phyloP scores from a whole-genome alignment of 35 echinoderm and acorn worm genomes.

The Apostichopus japonicus region DNA sequence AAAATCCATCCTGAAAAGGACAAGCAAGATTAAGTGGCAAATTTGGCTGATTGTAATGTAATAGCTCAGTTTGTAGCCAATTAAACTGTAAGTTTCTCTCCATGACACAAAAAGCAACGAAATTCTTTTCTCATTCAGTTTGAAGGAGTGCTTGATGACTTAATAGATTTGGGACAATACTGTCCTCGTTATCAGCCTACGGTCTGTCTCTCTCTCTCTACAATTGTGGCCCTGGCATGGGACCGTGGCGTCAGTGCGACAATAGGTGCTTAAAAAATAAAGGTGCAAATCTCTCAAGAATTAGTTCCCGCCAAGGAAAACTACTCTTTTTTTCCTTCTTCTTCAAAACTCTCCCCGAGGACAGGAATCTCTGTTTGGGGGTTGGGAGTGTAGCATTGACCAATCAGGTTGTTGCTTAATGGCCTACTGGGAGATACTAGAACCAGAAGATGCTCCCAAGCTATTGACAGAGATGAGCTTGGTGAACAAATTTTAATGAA shows the following conservation, averaged over 20 bases:
- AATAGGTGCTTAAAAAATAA: background rate
- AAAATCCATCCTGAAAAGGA: too few species aligned
- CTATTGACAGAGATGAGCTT: constrained; percentile 41
- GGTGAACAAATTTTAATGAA: background rate
- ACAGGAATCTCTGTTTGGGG: background rate
- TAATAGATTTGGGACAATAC: background rate
- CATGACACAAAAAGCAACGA: background rate
- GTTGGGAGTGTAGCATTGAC: background rate
- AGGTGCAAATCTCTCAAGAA: background rate
- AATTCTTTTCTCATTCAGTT: background rate
- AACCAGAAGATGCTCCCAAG: background rate
- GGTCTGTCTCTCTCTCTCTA: background rate
- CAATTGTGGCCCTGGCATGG: background rate
- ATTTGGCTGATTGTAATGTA: too few species aligned
- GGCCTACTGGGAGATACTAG: background rate
- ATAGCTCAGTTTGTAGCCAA: background rate
- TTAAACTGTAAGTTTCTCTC: background rate
- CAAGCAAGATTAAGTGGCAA: too few species aligned
- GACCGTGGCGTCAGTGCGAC: background rate
- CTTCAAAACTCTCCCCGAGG: background rate
- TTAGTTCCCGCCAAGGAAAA: background rate
- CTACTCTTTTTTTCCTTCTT: background rate
- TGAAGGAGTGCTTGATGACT: background rate
- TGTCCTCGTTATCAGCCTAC: background rate
- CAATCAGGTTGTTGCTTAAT: background rate